Conservation (phyloP, 1,140 invertebrate genomes). For the Drosophila pruinosa region DNA sequence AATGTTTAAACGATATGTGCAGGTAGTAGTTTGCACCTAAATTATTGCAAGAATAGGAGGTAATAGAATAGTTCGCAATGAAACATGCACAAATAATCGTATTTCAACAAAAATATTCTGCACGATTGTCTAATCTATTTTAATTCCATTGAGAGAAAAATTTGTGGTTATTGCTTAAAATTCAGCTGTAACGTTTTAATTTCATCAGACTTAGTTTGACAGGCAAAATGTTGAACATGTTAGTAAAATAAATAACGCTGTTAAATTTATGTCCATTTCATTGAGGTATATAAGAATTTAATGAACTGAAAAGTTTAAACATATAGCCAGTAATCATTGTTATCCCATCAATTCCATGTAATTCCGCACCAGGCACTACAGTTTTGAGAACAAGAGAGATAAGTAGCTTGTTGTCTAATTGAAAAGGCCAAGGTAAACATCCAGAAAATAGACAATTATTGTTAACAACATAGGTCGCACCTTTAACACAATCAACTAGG, state of each 20-base stretch:
- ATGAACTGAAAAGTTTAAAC: slow-evolving; percentile 13
- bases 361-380: not conserved
- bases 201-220: not conserved
- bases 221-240: not conserved
- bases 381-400: slow-evolving; percentile 18
- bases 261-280: not conserved
- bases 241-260: not conserved
- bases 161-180: not conserved
- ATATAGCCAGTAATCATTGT: slow-evolving; percentile 4
- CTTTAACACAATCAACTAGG: slow-evolving; percentile 73
- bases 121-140: not conserved
- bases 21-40: slow-evolving; percentile 7
- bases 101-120: not conserved
- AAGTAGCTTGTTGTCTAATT: slow-evolving; percentile 48
- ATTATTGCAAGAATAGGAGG: slow-evolving; percentile 1
- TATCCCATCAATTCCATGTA: not conserved
- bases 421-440: slow-evolving; percentile 47
- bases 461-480: slow-evolving; percentile 46
- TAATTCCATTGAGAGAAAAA: not conserved
- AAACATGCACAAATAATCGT: slow-evolving; percentile 8
- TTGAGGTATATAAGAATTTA: slow-evolving; percentile 12
- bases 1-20: slow-evolving; percentile 13
- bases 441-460: slow-evolving; percentile 64
- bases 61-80: not conserved
- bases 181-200: not conserved